phyloP scores from a whole-genome alignment of 2,888 invertebrate genomes.

The Dorcus parallelipipedus region DNA sequence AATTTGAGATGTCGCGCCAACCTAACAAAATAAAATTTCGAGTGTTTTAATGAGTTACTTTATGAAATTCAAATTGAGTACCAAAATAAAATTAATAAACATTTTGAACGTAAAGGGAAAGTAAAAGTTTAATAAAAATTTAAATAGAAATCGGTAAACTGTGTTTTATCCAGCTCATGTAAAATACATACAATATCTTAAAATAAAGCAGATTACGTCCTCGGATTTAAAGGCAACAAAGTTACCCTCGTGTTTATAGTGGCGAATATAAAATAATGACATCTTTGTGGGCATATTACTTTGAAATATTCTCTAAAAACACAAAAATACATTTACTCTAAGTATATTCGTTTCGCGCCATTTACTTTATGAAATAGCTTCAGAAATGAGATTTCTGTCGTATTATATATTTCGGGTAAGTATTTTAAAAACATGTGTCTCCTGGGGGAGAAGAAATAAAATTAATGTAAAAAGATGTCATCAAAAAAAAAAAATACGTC shows the following conservation, averaged over 20 bases:
- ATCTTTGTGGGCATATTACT: constrained; percentile 38
- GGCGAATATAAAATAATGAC: constrained; percentile 45
- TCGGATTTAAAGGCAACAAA: constrained; percentile 28
- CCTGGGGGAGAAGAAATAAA: not conserved
- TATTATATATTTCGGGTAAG: constrained; percentile 9
- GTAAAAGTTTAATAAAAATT: no score
- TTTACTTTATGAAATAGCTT: constrained; percentile 46
- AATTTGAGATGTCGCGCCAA: no score
- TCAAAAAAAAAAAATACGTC: no score
- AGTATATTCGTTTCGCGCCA: constrained; percentile 49
- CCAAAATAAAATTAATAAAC: no score
- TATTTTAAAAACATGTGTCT: constrained; percentile 19
- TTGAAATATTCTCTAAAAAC: constrained; percentile 43
- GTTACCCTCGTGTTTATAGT: constrained; percentile 30
- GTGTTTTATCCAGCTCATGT: no score
- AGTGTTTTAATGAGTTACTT: no score
- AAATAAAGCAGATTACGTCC: constrained; percentile 14
- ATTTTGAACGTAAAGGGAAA: no score
- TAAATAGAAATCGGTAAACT: no score
- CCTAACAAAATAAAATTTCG: no score
- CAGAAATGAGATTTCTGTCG: constrained; percentile 14
- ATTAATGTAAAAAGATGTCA: no score
- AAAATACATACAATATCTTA: constrained; percentile 13
- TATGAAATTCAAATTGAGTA: no score
- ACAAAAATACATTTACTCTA: constrained; percentile 48